Evolutionary conservation across 2,888 invertebrate species (phyloP).

Genomic region (Rhamphomyia laevipes): DNA sequence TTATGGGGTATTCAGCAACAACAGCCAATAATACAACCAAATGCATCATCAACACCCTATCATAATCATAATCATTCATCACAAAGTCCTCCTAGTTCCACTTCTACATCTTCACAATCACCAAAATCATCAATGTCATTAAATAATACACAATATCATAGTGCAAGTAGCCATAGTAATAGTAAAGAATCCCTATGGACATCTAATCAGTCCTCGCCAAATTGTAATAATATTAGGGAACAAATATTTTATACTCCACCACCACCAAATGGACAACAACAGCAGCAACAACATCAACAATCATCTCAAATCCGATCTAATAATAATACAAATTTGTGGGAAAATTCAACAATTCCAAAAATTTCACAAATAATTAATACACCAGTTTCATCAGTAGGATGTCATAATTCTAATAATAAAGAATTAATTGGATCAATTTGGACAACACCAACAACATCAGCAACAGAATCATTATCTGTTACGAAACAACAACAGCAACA

Average conservation of each 20-base stretch:
- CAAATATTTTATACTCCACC: neutral
- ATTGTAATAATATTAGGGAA: conserved; percentile 14
- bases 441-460: neutral
- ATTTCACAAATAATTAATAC: neutral
- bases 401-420: neutral
- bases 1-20: neutral
- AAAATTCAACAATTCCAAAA: neutral
- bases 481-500: neutral
- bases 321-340: neutral
- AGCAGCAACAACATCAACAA: conserved; percentile 3
- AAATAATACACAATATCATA: conserved; percentile 19
- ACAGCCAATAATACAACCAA: conserved; percentile 9
- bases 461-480: neutral
- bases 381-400: neutral
- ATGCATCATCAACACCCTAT: conserved; percentile 6
- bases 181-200: conserved; percentile 37
- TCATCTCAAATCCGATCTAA: conserved; percentile 1
- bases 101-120: conserved; percentile 1
- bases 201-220: conserved; percentile 31
- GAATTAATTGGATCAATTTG: conserved; percentile 7
- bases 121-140: conserved; percentile 12
- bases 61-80: conserved; percentile 8
- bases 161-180: conserved; percentile 27
- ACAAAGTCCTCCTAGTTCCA: conserved; percentile 7
- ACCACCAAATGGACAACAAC: neutral